Conservation (phyloP, 2,113 vertebrate species). For the Bungarus multicinctus region DNA sequence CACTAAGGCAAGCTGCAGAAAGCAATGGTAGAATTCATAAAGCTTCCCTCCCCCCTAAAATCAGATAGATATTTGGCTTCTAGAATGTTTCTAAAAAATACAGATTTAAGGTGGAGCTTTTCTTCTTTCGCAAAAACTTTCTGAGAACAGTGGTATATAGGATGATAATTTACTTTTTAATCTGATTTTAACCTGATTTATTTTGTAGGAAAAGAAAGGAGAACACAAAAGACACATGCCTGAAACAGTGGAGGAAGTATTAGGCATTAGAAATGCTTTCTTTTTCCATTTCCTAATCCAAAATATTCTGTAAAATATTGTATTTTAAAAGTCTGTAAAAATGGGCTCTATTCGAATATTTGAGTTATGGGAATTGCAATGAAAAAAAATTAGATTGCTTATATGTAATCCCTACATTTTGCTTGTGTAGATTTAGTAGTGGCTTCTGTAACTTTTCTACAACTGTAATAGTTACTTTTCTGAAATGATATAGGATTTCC, state of each 20-base stretch:
- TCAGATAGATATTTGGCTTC: neutral
- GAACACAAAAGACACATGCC: neutral
- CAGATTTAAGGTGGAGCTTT: neutral
- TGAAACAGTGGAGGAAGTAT: neutral
- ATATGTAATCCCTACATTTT: neutral
- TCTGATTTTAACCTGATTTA: neutral
- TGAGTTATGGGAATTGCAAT: neutral
- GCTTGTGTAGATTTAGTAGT: neutral
- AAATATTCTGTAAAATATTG: neutral
- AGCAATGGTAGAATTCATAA: neutral
- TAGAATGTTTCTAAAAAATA: neutral
- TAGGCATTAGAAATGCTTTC: neutral
- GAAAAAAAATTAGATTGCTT: neutral
- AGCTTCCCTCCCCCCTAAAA: neutral
- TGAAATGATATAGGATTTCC: too few relatives aligned
- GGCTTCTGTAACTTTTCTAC: neutral
- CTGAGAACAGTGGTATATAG: too few relatives aligned
- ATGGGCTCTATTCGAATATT: neutral
- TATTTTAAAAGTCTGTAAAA: neutral
- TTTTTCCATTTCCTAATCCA: neutral
- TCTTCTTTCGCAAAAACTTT: neutral
- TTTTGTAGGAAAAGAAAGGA: neutral
- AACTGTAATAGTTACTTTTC: too few relatives aligned
- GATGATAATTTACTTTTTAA: neutral
- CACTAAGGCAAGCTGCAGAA: neutral